Evolutionary conservation across 2,888 invertebrate species (phyloP).

Genomic region (Choreutis nemorana): DNA sequence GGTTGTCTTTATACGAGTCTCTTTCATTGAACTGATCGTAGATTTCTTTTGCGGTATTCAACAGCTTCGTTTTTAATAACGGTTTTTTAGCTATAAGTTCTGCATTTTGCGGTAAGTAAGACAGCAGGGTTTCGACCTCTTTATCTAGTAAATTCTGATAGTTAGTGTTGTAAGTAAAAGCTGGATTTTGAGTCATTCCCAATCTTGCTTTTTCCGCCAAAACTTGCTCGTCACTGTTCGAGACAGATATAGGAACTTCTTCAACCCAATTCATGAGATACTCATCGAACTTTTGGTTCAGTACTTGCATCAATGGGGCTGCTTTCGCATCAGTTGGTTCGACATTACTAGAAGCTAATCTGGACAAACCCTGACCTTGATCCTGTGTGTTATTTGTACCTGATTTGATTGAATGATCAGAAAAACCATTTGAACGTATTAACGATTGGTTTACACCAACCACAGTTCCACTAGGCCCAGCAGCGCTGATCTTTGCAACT

Average conservation of each 20-base stretch:
- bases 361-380: too few relatives aligned
- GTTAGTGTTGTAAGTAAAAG: slow-evolving; percentile 24
- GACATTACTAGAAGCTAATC: too few relatives aligned
- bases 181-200: slow-evolving; percentile 26
- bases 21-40: too few relatives aligned
- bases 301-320: slow-evolving; percentile 13
- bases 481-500: too few relatives aligned
- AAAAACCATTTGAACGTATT: too few relatives aligned
- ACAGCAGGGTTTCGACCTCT: slow-evolving; percentile 34
- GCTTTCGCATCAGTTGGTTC: slow-evolving; percentile 1
- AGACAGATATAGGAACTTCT: slow-evolving; percentile 23
- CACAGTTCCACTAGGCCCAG: too few relatives aligned
- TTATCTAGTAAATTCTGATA: slow-evolving; percentile 36
- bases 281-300: slow-evolving; percentile 24
- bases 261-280: slow-evolving; percentile 30
- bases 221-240: slow-evolving; percentile 16
- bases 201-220: slow-evolving; percentile 21
- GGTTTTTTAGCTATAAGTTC: slow-evolving; percentile 23
- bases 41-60: too few relatives aligned
- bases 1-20: neutral
- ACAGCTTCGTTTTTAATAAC: slow-evolving; percentile 25
- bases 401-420: too few relatives aligned
- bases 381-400: too few relatives aligned
- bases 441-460: too few relatives aligned
- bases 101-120: slow-evolving; percentile 25